These are phyloP conservation scores for Ianthella basta DNA, from an alignment of 37 sponge, comb jelly and placozoan species.

Conservation along the genomic window DNA sequence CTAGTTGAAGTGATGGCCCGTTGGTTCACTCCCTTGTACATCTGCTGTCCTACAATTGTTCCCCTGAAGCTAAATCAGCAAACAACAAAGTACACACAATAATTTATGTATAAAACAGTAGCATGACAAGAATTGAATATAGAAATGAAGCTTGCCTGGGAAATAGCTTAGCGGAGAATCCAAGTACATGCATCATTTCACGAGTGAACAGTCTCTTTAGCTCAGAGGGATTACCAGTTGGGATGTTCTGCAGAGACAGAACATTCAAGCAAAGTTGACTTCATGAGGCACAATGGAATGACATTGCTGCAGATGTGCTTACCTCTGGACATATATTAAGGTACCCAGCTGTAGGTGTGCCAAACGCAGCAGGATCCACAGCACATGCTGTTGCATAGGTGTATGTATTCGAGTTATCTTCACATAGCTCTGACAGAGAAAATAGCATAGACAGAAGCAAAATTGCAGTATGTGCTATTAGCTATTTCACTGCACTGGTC, in stretches of 20 bases:
- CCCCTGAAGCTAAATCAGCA: not conserved
- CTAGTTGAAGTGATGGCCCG: too few species aligned
- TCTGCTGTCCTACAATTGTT: too few species aligned
- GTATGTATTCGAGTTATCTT: not conserved
- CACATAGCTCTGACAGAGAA: not conserved
- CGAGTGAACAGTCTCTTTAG: not conserved
- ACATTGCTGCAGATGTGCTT: not conserved
- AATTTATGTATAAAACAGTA: not conserved
- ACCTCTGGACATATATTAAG: slow-evolving; percentile 12
- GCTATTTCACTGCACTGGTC: not conserved
- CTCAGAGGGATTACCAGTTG: not conserved
- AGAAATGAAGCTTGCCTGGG: not conserved
- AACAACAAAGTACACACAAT: not conserved
- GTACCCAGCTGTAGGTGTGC: slow-evolving; percentile 10
- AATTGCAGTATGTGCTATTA: not conserved
- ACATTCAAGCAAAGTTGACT: not conserved
- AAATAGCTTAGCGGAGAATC: slow-evolving; percentile 15
- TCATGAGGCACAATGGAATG: not conserved
- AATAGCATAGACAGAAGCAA: not conserved
- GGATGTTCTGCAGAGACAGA: slow-evolving; percentile 5
- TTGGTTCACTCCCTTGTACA: too few species aligned
- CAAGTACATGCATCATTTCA: slow-evolving; percentile 6
- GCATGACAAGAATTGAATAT: not conserved
- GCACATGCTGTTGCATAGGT: slow-evolving; percentile 24
- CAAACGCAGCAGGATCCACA: not conserved